phyloP scores from a whole-genome alignment of 2,113 vertebrate genomes.

The Plestiodon gilberti region DNA sequence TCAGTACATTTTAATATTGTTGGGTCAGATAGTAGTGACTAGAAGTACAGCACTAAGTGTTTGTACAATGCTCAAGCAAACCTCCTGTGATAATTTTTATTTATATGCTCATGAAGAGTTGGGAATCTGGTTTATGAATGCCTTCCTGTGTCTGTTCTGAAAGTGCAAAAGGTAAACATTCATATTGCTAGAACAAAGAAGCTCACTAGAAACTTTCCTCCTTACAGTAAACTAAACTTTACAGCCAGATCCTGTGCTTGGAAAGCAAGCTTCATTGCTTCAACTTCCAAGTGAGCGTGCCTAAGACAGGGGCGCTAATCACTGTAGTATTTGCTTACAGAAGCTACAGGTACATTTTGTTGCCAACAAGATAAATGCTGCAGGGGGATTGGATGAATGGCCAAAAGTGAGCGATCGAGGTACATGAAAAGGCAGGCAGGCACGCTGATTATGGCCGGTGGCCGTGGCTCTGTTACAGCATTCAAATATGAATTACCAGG shows the following conservation, averaged over 20 bases:
- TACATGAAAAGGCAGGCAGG: background rate
- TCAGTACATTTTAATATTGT: slow-evolving; percentile 39
- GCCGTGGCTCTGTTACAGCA: slow-evolving; percentile 29
- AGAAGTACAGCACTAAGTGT: slow-evolving; percentile 37
- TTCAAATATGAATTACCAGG: slow-evolving; percentile 35
- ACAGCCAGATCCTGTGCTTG: background rate
- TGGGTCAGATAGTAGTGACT: slow-evolving; percentile 28
- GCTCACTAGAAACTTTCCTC: slow-evolving; percentile 11
- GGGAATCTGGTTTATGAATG: slow-evolving; percentile 12
- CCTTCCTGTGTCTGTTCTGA: slow-evolving; percentile 24
- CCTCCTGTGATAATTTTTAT: background rate
- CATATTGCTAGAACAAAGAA: background rate
- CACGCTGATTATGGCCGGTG: slow-evolving; percentile 31
- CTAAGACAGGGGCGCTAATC: background rate
- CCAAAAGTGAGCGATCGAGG: background rate
- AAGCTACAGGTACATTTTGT: background rate
- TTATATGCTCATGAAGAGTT: slow-evolving; percentile 46
- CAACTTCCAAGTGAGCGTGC: background rate
- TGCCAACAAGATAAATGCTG: background rate
- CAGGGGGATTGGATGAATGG: background rate
- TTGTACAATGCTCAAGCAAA: slow-evolving; percentile 31
- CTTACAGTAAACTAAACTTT: background rate
- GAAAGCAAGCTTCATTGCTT: background rate
- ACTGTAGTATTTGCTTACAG: background rate
- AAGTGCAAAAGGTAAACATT: background rate